phyloP scores from a whole-genome alignment of 2,113 vertebrate genomes.

The Sphyrna mokarran region DNA sequence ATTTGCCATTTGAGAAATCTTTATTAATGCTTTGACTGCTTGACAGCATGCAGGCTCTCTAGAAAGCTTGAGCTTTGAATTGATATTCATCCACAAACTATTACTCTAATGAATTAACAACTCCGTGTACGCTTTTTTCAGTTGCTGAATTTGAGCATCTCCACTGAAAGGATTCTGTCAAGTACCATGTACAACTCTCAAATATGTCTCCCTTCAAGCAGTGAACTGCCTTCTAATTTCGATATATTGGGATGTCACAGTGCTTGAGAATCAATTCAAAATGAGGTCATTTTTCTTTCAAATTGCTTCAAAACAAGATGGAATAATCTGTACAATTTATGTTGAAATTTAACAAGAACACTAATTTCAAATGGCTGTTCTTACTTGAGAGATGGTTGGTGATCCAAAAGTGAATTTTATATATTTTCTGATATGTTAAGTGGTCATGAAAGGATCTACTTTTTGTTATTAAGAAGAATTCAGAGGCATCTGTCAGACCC shows the following conservation, averaged over 20 bases:
- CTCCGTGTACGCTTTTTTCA: neutral
- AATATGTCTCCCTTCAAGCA: neutral
- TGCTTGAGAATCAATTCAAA: neutral
- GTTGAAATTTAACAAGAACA: neutral
- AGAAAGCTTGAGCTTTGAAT: neutral
- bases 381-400: neutral
- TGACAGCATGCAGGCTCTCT: neutral
- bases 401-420: neutral
- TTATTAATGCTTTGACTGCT: neutral
- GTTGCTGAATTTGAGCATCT: neutral
- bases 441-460: neutral
- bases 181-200: neutral
- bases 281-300: neutral
- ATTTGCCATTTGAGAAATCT: neutral
- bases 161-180: neutral
- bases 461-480: neutral
- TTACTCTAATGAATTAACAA: neutral
- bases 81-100: neutral
- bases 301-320: neutral
- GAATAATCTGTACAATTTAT: neutral
- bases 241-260: neutral
- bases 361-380: neutral
- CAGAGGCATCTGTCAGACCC: neutral
- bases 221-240: neutral
- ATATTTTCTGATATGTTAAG: neutral